Evolutionary conservation across 2,888 invertebrate species (phyloP), one percentile per base, ranked within the genome.

Genomic region (Agelastica alni): DNA sequence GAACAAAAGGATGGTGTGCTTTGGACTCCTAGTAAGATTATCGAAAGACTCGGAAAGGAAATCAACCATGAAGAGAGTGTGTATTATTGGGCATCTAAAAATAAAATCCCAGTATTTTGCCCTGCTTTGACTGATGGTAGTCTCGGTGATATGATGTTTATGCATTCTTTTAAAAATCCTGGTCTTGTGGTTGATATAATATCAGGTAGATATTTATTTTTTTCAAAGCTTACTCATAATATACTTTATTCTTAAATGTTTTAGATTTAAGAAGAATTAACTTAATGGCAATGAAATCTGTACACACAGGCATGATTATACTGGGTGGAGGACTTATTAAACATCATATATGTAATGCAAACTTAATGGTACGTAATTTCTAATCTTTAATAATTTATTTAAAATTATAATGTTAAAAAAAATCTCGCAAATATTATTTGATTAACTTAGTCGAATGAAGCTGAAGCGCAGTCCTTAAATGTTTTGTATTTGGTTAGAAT

Each of bases 261-360:
- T 54, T 68, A 86, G 98, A 98, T 80, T 80, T 99, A 53, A 81
- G 89, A 48, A 83, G 93, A 49, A 78, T 99, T 17, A 99, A 99
- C 77, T 87, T 90, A 13, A 93, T 98, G 84, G 92, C 98, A 10
- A 91, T 97, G 6, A 93, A 92, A 74, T 93, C 98, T 0, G 80
- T 86, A 16, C 89, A 94, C 71, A 89, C 93, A n/a, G 99, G 99
- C 7, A 92, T 98, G 85, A 89, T 99, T 30, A 96, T 99, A 57
- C 77, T 98, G 53, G 98, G 98, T 2, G 97, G 97, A 1, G 97
- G 97, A 5, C 80, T 99, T 0, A 83, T 98, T n/a, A 99, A 99
- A 77, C 99, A 99, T 79, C 99, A 99, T 73, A 96, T 98, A 65
- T 96, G 95, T 78, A 99, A 99, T 81, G 97, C 99, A 1, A 99